Evolutionary conservation across 2,888 invertebrate species (phyloP).

Genomic region (Autographa gamma): DNA sequence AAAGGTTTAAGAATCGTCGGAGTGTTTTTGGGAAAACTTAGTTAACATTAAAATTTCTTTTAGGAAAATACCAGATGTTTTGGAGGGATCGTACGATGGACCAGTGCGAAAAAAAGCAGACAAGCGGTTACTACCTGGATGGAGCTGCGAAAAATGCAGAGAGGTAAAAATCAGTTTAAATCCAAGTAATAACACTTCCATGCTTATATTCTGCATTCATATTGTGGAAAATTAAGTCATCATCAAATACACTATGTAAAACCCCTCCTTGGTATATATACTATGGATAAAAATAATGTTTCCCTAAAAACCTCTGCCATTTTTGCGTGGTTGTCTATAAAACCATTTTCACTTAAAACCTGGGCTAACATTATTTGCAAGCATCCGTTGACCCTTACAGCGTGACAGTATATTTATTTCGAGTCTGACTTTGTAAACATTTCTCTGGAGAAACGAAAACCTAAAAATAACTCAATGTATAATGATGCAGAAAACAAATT

Average conservation of each 20-base stretch:
- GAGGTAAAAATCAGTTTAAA: conserved; percentile 64
- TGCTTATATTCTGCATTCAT: too few species aligned
- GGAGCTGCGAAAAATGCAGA: conserved; percentile 83
- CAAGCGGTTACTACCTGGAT: conserved; percentile 79
- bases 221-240: too few species aligned
- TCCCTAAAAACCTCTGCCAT: too few species aligned
- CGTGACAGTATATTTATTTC: neutral
- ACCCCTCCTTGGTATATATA: too few species aligned
- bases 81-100: conserved; percentile 74
- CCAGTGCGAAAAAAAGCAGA: conserved; percentile 78
- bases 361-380: neutral
- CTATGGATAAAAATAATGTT: neutral
- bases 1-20: too few species aligned
- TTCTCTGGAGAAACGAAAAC: neutral
- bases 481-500: neutral
- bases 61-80: conserved; percentile 65
- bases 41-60: conserved; percentile 7
- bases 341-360: too few species aligned
- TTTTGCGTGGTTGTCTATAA: too few species aligned
- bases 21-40: neutral
- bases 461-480: neutral
- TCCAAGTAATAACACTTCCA: too few species aligned
- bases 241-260: too few species aligned
- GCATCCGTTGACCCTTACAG: conserved; percentile 2
- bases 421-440: neutral